Evolutionary conservation across 2,888 invertebrate species (phyloP).

Genomic region (Patella caerulea): DNA sequence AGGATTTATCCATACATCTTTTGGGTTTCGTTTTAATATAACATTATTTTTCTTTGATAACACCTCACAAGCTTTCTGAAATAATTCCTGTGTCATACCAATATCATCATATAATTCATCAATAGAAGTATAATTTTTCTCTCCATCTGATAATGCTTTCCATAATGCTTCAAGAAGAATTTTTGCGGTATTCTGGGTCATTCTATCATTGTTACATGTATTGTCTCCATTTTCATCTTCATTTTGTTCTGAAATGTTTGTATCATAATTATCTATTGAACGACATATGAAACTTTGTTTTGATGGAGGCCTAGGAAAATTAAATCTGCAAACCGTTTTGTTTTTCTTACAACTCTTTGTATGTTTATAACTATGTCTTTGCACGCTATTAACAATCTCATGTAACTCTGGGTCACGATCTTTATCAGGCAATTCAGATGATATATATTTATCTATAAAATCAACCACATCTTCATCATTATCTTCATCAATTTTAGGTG

Average conservation of each 20-base stretch:
- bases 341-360: slow-evolving; percentile 34
- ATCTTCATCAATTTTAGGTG: slow-evolving; percentile 27
- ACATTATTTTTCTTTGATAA: neutral
- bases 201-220: neutral
- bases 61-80: slow-evolving; percentile 10
- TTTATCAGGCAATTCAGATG: slow-evolving; percentile 30
- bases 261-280: neutral
- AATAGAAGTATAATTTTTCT: slow-evolving; percentile 8
- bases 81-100: slow-evolving; percentile 6
- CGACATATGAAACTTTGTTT: slow-evolving; percentile 15
- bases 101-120: slow-evolving; percentile 6
- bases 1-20: neutral
- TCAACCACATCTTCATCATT: slow-evolving; percentile 23
- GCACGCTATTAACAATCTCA: slow-evolving; percentile 33
- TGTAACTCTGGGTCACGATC: slow-evolving; percentile 36
- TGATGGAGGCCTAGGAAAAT: slow-evolving; percentile 36
- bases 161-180: slow-evolving; percentile 6
- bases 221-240: neutral
- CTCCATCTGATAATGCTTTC: neutral
- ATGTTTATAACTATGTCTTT: slow-evolving; percentile 34
- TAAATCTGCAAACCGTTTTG: slow-evolving; percentile 36
- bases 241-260: neutral
- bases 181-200: neutral
- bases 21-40: neutral
- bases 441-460: slow-evolving; percentile 38